These are phyloP conservation scores for Ornithoptera priamus DNA, from an alignment of 2,888 invertebrate genomes.

Conservation along the genomic window DNA sequence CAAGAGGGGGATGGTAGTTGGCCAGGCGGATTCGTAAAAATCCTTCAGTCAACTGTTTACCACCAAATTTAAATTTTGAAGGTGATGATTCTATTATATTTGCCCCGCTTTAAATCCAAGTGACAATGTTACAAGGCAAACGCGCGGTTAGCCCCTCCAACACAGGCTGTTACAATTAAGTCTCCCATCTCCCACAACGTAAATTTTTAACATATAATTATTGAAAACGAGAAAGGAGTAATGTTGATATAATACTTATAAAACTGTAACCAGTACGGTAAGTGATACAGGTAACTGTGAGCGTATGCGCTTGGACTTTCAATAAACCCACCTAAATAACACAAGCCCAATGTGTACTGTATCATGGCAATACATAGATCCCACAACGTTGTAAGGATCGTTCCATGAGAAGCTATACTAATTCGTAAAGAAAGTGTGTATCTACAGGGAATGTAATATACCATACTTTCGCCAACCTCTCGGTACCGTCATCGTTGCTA, in stretches of 20 bases:
- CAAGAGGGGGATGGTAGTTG: no score
- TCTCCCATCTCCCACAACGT: no score
- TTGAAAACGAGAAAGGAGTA: no score
- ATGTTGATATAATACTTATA: not conserved
- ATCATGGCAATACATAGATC: constrained; percentile 6
- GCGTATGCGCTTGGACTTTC: constrained; percentile 21
- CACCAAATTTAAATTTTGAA: no score
- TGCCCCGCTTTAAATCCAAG: no score
- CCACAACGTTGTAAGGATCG: constrained; percentile 29
- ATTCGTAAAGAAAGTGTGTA: constrained; percentile 41
- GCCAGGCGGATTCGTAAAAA: no score
- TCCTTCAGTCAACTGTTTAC: no score
- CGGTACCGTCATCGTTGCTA: constrained; percentile 21
- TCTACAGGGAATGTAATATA: constrained; percentile 35
- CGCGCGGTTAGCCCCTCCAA: no score
- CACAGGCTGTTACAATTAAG: no score
- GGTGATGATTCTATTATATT: no score
- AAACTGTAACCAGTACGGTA: constrained; percentile 6
- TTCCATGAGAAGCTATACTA: constrained; percentile 38
- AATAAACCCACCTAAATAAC: constrained; percentile 20
- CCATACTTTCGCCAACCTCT: constrained; percentile 31
- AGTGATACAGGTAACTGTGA: constrained; percentile 18
- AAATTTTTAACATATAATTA: no score
- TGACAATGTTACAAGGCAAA: no score
- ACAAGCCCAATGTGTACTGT: constrained; percentile 2